Percentiles rank a stretch among this genome's conserved stretches.
These are phyloP conservation scores for Ennomos erosarius DNA, from an alignment of 2,888 invertebrate genomes.

Conservation along the genomic window DNA sequence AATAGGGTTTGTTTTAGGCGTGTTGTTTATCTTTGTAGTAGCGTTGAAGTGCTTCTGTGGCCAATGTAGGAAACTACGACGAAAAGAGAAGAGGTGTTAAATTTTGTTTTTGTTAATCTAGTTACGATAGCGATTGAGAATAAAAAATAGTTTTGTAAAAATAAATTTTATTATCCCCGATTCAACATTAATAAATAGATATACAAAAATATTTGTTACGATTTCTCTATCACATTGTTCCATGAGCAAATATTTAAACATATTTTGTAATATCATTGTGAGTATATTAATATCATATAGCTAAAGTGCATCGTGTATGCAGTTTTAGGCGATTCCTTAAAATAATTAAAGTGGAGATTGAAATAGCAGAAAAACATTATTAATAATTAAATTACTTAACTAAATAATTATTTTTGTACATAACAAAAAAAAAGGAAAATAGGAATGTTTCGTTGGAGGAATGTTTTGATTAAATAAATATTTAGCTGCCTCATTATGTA, in stretches of 20 bases:
- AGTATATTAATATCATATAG: background rate
- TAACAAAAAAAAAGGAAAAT: no score
- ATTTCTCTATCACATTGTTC: slow-evolving; percentile 55
- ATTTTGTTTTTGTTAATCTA: background rate
- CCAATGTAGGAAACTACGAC: slow-evolving; percentile 14
- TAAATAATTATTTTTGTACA: no score
- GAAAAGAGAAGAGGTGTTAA: slow-evolving; percentile 35
- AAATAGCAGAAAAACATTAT: background rate
- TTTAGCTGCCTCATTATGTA: background rate
- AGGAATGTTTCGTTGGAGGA: no score
- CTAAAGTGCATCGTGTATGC: no score
- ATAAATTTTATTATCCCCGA: slow-evolving; percentile 68
- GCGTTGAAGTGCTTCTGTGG: slow-evolving; percentile 11
- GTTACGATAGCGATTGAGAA: no score
- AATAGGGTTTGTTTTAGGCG: slow-evolving; percentile 36
- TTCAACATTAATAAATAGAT: slow-evolving; percentile 67
- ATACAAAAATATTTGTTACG: slow-evolving; percentile 58
- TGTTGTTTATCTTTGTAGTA: slow-evolving; percentile 16
- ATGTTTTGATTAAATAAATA: background rate
- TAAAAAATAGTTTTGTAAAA: slow-evolving; percentile 39
- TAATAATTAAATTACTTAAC: no score
- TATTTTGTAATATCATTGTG: slow-evolving; percentile 8
- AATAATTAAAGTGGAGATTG: slow-evolving; percentile 4
- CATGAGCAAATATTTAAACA: slow-evolving; percentile 47
- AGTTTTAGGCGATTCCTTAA: background rate